Percentiles rank a stretch among this genome's conserved stretches.
phyloP scores from a whole-genome alignment of 2,113 vertebrate genomes.

The Motacilla tschutschensis region DNA sequence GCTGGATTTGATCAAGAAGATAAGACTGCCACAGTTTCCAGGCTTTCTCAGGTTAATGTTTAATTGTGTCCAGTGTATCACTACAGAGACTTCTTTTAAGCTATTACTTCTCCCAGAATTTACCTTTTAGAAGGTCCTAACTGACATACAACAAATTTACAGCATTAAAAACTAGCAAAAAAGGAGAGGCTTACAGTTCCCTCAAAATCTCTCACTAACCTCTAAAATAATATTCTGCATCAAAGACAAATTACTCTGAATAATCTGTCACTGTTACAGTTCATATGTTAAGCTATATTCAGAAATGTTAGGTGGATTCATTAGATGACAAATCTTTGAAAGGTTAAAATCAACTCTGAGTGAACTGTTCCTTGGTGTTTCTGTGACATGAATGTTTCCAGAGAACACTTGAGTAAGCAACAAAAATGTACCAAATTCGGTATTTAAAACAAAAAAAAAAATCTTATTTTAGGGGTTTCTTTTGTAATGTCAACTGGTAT shows the following conservation, averaged over 20 bases:
- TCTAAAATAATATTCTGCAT: slow-evolving; percentile 53
- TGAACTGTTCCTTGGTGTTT: slow-evolving; percentile 23
- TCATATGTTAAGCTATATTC: slow-evolving; percentile 21
- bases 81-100: not conserved
- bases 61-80: not conserved
- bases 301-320: not conserved
- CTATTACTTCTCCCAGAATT: not conserved
- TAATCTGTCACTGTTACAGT: not conserved
- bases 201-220: slow-evolving; percentile 58
- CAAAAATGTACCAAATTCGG: not conserved
- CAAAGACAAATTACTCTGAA: slow-evolving; percentile 37
- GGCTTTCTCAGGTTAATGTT: not conserved
- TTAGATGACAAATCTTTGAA: not conserved
- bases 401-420: slow-evolving; percentile 2
- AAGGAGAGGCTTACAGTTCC: slow-evolving; percentile 28
- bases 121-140: not conserved
- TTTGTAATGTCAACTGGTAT: not conserved
- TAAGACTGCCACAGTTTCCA: not conserved
- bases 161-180: not conserved
- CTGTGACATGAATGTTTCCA: not conserved
- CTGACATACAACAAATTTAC: not conserved
- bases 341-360: slow-evolving; percentile 9
- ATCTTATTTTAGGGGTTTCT: not conserved
- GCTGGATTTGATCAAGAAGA: not conserved
- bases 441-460: not conserved